phyloP scores from a whole-genome alignment of 2,797 vertebrate species.

The Arremon aurantiirostris region DNA sequence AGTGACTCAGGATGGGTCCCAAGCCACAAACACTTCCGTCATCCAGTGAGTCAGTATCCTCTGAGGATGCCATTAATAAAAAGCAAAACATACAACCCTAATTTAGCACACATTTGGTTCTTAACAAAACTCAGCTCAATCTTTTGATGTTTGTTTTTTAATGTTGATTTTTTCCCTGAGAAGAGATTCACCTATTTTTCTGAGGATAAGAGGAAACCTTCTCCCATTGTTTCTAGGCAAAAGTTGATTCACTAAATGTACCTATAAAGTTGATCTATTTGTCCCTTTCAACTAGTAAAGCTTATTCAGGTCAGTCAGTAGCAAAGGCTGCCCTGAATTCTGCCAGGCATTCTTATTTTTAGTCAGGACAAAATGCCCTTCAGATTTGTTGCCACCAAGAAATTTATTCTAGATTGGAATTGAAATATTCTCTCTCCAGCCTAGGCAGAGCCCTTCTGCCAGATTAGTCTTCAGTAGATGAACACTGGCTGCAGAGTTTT shows the following conservation, averaged over 20 bases:
- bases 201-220: not conserved
- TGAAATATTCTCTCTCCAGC: not conserved
- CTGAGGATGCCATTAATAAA: constrained; percentile 63
- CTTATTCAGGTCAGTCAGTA: not conserved
- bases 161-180: not conserved
- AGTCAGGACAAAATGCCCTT: not conserved
- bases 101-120: constrained; percentile 54
- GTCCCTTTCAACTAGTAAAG: not conserved
- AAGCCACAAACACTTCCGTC: constrained; percentile 73
- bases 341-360: not conserved
- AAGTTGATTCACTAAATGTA: not conserved
- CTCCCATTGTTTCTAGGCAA: not conserved
- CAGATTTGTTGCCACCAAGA: not conserved
- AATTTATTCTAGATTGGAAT: not conserved
- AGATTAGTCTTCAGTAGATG: not conserved
- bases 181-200: not conserved
- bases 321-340: not conserved
- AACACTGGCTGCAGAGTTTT: not conserved
- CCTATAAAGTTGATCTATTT: not conserved
- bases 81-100: constrained; percentile 34
- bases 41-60: constrained; percentile 72
- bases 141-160: not conserved
- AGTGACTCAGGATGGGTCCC: constrained; percentile 44
- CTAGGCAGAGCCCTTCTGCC: not conserved
- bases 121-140: not conserved